Conservation (phyloP, 1,140 invertebrate genomes). For the Anadara kagoshimensis region DNA sequence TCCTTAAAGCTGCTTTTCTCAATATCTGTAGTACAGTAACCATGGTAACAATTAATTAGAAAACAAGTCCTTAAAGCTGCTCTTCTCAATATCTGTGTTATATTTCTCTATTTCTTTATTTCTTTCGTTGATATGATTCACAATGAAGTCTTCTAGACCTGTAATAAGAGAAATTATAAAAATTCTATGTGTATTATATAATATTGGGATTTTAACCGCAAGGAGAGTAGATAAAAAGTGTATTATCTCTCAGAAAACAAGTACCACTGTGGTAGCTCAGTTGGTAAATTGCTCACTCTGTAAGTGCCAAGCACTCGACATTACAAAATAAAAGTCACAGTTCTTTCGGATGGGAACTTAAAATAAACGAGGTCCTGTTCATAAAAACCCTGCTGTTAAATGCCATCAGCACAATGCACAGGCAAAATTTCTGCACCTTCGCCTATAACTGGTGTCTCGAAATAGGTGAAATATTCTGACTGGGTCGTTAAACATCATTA, state of each 20-base stretch:
- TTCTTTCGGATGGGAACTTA: no score
- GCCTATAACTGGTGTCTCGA: neutral
- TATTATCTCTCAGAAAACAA: neutral
- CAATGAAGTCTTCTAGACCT: conserved; percentile 61
- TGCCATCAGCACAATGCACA: no score
- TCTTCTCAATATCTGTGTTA: conserved; percentile 52
- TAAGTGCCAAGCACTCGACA: neutral
- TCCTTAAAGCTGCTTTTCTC: conserved; percentile 49
- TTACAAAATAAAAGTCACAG: no score
- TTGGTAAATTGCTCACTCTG: neutral
- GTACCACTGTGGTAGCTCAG: neutral
- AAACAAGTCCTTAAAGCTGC: conserved; percentile 57
- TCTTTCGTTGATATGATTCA: conserved; percentile 49
- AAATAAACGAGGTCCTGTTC: no score
- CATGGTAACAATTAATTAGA: conserved; percentile 5
- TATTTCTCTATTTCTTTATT: conserved; percentile 56
- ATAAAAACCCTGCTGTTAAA: no score
- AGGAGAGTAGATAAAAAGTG: no score
- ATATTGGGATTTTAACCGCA: no score
- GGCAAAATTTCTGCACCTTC: no score
- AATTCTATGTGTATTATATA: neutral
- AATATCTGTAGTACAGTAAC: no score
- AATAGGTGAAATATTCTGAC: no score
- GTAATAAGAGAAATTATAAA: conserved; percentile 1
- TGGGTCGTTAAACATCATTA: no score